phyloP scores from a whole-genome alignment of 30 jellyfish, hydroid and myxozoan species.

The Aurelia coerulea region DNA sequence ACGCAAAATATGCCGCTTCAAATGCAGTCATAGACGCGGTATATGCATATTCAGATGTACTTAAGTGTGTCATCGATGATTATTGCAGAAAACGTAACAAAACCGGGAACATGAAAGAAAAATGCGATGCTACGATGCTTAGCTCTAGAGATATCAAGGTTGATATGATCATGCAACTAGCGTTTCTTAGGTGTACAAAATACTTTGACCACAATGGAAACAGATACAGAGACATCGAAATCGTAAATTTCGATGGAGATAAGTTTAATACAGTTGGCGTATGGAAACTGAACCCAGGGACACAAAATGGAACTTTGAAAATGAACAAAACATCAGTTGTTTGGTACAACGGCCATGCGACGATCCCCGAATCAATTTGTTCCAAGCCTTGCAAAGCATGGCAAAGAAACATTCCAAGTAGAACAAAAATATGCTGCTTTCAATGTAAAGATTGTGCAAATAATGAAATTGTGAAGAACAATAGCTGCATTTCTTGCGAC shows the following conservation, averaged over 20 bases:
- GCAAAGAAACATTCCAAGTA: not conserved
- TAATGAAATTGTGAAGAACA: slow-evolving; percentile 30
- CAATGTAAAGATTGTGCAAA: slow-evolving; percentile 30
- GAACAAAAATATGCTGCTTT: slow-evolving; percentile 44
- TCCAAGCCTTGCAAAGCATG: slow-evolving; percentile 52
- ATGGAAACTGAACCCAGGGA: not conserved
- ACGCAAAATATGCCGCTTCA: slow-evolving; percentile 35
- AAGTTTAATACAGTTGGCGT: slow-evolving; percentile 7
- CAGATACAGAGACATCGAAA: slow-evolving; percentile 10
- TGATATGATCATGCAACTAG: not conserved
- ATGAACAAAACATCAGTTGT: not conserved
- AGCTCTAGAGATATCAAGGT: not conserved
- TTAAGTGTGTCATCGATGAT: not conserved
- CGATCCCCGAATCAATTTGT: slow-evolving; percentile 30
- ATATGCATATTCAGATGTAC: not conserved
- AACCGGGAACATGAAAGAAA: not conserved
- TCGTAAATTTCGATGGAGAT: slow-evolving; percentile 23
- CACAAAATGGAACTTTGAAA: not conserved
- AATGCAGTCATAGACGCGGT: slow-evolving; percentile 50
- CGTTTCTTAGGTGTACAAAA: not conserved
- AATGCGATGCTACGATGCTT: not conserved
- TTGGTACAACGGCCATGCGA: slow-evolving; percentile 19
- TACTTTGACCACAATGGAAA: slow-evolving; percentile 3
- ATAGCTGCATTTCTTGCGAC: slow-evolving; percentile 35
- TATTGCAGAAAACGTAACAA: not conserved